Conservation (phyloP, 2,113 vertebrate species). For the Scolopax mira region DNA sequence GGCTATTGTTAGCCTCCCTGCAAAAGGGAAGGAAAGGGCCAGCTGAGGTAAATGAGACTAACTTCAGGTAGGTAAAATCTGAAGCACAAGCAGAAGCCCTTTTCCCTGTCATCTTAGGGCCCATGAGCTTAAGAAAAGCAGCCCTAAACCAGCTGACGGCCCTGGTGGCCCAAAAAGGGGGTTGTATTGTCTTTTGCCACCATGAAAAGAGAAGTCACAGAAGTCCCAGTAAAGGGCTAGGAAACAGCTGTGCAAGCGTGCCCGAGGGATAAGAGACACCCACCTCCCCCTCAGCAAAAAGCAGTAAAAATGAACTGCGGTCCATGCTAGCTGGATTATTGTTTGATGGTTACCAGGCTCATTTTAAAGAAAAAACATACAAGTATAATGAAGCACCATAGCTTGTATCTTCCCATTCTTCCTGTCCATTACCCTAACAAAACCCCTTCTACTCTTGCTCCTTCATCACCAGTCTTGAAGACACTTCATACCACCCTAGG, state of each 20-base stretch:
- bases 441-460: background rate
- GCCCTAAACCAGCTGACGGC: background rate
- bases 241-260: background rate
- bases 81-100: background rate
- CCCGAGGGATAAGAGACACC: background rate
- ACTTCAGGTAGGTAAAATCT: background rate
- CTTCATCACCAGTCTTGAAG: background rate
- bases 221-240: background rate
- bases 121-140: background rate
- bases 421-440: background rate
- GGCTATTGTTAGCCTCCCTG: background rate
- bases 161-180: background rate
- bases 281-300: background rate
- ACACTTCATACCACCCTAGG: background rate
- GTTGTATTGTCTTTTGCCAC: background rate
- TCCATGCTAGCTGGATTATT: rapidly evolving
- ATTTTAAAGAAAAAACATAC: background rate
- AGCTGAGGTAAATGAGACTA: background rate
- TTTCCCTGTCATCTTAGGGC: background rate
- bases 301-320: rapidly evolving
- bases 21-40: background rate
- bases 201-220: background rate
- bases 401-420: background rate
- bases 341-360: background rate
- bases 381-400: background rate